A percentile compares a stretch with the other conserved stretches of the same genome.
phyloP scores from a whole-genome alignment of 2,888 invertebrate genomes.

The Zelleria hepariella region DNA sequence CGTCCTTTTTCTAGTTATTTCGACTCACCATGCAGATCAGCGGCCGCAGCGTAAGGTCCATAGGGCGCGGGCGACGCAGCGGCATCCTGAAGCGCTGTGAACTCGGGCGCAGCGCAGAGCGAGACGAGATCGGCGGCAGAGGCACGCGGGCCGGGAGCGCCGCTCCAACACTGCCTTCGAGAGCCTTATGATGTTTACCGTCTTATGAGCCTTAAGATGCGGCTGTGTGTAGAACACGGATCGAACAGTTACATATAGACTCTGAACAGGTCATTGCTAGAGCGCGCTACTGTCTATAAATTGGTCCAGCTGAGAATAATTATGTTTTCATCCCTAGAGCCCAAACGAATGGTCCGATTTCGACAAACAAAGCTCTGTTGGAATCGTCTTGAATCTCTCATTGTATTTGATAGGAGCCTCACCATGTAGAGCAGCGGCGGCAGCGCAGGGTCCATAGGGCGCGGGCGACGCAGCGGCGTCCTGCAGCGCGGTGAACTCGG shows the following conservation, averaged over 20 bases:
- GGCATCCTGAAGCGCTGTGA: slow-evolving; percentile 70
- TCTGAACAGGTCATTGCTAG: neutral
- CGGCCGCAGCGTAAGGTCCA: slow-evolving; percentile 7
- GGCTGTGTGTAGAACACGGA: no score
- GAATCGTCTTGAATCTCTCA: no score
- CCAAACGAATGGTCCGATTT: neutral
- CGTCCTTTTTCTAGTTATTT: no score
- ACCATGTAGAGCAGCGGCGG: slow-evolving; percentile 8
- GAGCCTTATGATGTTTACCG: no score
- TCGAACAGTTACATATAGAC: no score
- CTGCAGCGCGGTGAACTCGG: slow-evolving; percentile 82
- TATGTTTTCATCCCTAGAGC: neutral
- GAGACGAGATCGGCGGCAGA: slow-evolving; percentile 84
- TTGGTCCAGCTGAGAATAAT: neutral
- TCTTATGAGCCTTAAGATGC: slow-evolving; percentile 94
- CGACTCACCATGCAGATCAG: slow-evolving; percentile 8
- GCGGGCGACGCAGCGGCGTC: slow-evolving; percentile 36
- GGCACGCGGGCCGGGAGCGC: slow-evolving; percentile 86
- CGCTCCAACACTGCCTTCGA: slow-evolving; percentile 97
- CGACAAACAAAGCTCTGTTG: no score
- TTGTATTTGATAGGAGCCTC: neutral
- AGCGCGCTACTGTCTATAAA: neutral
- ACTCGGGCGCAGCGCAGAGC: slow-evolving; percentile 93
- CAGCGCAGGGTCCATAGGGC: no score
- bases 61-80: slow-evolving; percentile 28